Percentiles rank a stretch among this genome's conserved stretches.
Evolutionary conservation across 2,888 invertebrate genomes (phyloP).

Genomic region (Trichopoda pennipes): DNA sequence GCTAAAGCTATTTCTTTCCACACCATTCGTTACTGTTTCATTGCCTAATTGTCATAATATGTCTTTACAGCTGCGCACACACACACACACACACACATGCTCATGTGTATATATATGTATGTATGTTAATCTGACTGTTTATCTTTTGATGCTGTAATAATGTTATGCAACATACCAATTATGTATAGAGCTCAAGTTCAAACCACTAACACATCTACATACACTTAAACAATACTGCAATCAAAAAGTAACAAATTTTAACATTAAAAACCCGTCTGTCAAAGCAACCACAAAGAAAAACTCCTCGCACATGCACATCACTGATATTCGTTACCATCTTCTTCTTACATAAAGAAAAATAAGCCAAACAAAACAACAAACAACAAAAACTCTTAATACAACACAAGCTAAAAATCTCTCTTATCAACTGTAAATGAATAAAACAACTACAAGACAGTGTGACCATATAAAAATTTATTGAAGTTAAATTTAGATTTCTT

Average conservation of each 20-base stretch:
- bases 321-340: constrained; percentile 32
- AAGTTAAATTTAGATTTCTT: neutral
- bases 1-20: constrained; percentile 57
- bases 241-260: constrained; percentile 56
- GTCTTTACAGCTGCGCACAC: too few relatives aligned
- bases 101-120: neutral
- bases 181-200: constrained; percentile 74
- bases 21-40: constrained; percentile 31
- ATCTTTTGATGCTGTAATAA: constrained; percentile 77
- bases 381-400: neutral
- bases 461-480: neutral
- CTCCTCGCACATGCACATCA: constrained; percentile 55
- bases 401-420: constrained; percentile 73
- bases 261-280: constrained; percentile 66
- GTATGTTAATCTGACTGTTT: constrained; percentile 29
- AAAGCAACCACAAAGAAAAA: constrained; percentile 54
- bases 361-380: constrained; percentile 52
- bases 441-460: constrained; percentile 12
- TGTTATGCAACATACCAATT: constrained; percentile 77
- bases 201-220: constrained; percentile 71
- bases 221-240: constrained; percentile 10
- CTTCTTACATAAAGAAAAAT: constrained; percentile 43
- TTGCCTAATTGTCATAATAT: constrained; percentile 30
- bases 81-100: too few relatives aligned
- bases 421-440: constrained; percentile 65